Base-by-base conservation (phyloP, 2,797 vertebrate species). In the Nannoperca australis region DNA sequence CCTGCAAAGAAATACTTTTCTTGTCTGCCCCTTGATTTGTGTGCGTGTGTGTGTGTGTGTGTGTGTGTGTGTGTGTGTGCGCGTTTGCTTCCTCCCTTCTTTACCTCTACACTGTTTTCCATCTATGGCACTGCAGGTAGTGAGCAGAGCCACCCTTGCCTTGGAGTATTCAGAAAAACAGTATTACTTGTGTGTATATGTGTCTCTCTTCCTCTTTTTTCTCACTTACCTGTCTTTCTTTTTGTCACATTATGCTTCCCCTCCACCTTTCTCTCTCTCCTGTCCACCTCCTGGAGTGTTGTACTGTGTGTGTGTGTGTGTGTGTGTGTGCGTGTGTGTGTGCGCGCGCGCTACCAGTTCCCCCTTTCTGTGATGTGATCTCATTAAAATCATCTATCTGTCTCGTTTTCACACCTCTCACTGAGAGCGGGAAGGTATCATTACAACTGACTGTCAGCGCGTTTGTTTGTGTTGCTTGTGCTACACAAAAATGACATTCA, bases 311-410 rank as follows among this genome's bases (percentile, higher is more conserved):
- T 70, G 32, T 9, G 10, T 50, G 22, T 30, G 54, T 24, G n/a
- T 34, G 24, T 45, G 24, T 67, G 44, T 45, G 36, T 18, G 27
- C 67, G 32, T 9, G 10, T 50, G 32, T 30, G 54, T 24, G n/a
- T 34, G 24, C 38, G 24, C 2, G 24, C 24, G 24, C 24, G 24
- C 24, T 51, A 56, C 10, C 15, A 30, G 49, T 55, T 51, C 40
- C 45, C 27, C 12, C 51, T 71, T 49, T 62, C 61, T 84, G 73
- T 80, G 74, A 86, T 74, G 70, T 71, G 50, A 76, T 72, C 78
- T 83, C 79, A 81, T 86, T 87, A 88, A 80, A 89, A 85, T 76
- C 58, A 85, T 74, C 58, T 81, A 14, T 65, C 56, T 22, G 64
- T 88, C 86, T 76, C 3, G 11, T 78, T 84, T 89, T 78, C 76